phyloP scores from a whole-genome alignment of 2,888 invertebrate species.

The Tinea semifulvella region DNA sequence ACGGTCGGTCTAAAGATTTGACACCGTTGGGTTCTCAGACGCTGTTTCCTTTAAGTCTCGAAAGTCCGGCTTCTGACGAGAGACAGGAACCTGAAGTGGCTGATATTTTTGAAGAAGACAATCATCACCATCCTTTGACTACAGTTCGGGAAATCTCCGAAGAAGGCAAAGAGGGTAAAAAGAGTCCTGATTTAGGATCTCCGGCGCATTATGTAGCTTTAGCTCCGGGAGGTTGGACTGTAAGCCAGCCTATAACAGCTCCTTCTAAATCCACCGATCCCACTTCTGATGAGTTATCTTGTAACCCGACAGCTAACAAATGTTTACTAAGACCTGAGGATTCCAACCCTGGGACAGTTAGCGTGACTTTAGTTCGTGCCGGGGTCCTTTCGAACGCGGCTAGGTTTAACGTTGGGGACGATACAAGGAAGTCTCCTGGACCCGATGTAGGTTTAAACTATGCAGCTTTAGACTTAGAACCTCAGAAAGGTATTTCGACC shows the following conservation, averaged over 20 bases:
- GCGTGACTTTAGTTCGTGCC: constrained; percentile 18
- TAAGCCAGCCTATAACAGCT: constrained; percentile 22
- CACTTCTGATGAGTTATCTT: constrained; percentile 28
- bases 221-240: constrained; percentile 23
- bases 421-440: constrained; percentile 21
- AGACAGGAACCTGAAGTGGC: constrained; percentile 32
- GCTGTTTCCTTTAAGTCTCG: constrained; percentile 74
- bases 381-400: constrained; percentile 25
- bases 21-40: constrained; percentile 71
- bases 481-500: constrained; percentile 37
- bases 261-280: constrained; percentile 22
- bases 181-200: constrained; percentile 25
- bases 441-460: constrained; percentile 34
- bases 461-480: constrained; percentile 55
- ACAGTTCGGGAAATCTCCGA: constrained; percentile 49
- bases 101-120: constrained; percentile 29
- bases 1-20: constrained; percentile 18
- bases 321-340: constrained; percentile 32
- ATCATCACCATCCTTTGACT: constrained; percentile 31
- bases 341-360: constrained; percentile 22
- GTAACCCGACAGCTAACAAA: constrained; percentile 56
- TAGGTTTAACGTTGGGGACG: constrained; percentile 27
- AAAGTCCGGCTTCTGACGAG: constrained; percentile 68
- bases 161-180: constrained; percentile 31
- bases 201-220: constrained; percentile 63